phyloP scores from a whole-genome alignment of 2,113 vertebrate genomes.

The Cynocephalus volans region DNA sequence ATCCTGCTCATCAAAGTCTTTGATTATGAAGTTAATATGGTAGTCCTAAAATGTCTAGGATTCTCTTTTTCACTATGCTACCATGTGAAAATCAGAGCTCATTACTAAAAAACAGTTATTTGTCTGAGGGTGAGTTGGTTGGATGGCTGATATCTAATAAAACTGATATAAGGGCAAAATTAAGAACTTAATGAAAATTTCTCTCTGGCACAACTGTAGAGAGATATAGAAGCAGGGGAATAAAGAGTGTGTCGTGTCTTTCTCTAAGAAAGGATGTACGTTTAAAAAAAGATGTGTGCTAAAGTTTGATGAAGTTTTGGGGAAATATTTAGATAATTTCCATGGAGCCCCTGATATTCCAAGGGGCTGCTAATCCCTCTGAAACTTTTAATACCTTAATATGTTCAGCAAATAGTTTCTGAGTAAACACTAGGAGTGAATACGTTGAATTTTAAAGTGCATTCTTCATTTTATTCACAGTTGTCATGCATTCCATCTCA shows the following conservation, averaged over 20 bases:
- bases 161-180: conserved; percentile 10
- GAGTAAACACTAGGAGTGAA: conserved; percentile 73
- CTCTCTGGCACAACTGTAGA: neutral
- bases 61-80: neutral
- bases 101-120: conserved; percentile 61
- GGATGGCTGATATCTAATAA: conserved; percentile 55
- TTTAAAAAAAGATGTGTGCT: neutral
- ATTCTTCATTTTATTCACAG: conserved; percentile 75
- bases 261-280: neutral
- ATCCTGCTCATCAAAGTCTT: neutral
- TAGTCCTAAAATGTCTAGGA: neutral
- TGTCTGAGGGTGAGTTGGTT: conserved; percentile 37
- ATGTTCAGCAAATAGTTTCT: conserved; percentile 75
- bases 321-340: conserved; percentile 70
- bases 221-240: neutral
- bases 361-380: conserved; percentile 36
- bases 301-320: conserved; percentile 14
- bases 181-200: conserved; percentile 55
- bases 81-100: conserved; percentile 37
- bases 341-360: conserved; percentile 6
- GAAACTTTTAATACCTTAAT: conserved; percentile 79
- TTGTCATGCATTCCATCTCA: conserved; percentile 71
- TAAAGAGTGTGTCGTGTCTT: neutral
- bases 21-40: neutral
- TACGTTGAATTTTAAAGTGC: conserved; percentile 77